Base-by-base conservation (phyloP, 23 tunicate species). In the Halocynthia aurantium region DNA sequence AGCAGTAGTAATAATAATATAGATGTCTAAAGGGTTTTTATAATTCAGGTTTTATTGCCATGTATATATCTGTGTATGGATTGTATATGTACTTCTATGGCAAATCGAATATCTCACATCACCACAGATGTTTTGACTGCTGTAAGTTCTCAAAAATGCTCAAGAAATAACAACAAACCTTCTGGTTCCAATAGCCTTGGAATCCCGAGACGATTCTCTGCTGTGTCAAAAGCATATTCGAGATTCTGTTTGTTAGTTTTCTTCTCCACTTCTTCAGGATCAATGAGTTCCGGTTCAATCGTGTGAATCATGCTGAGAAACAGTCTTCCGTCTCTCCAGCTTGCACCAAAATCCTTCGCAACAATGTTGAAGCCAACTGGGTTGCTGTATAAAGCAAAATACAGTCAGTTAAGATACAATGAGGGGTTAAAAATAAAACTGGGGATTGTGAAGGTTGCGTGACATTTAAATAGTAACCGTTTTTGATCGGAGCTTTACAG, bases 271-370 rank as follows among this genome's bases (percentile, higher is more conserved):
- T 60, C 51, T 52, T 85, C 90, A 6, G 80, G 58, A 58, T 96
- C 89, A 70, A 96, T 84, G 53, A 89, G 82, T 50, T 73, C 83
- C 5, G 96, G 93, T 21, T 85, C 77, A 71, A 96, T 96, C 17
- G 96, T 77, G 75, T 96, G 85, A 44, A 96, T 85, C 84, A 96
- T 79, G 22, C 82, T 76, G 85, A 82, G 71, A 68, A 96, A 96
- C 51, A 96, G 93, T 31, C 82, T 73, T 13, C 99, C 99, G 61
- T 96, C 99, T 62, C 93, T 65, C 96, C 96, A 96, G 55, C 86
- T 80, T 7, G 96, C 83, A 44, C 99, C 99, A 70, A 96, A 96
- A 78, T 96, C 99, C 15, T 77, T 82, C 51, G 90, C 82, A 11
- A 61, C 70, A 15, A 96, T 92, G 55, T 87, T 86, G 52, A 96